Evolutionary conservation across 2,797 vertebrate species (phyloP), one percentile per base, ranked within the genome.

Genomic region (Nyctalus aviator): DNA sequence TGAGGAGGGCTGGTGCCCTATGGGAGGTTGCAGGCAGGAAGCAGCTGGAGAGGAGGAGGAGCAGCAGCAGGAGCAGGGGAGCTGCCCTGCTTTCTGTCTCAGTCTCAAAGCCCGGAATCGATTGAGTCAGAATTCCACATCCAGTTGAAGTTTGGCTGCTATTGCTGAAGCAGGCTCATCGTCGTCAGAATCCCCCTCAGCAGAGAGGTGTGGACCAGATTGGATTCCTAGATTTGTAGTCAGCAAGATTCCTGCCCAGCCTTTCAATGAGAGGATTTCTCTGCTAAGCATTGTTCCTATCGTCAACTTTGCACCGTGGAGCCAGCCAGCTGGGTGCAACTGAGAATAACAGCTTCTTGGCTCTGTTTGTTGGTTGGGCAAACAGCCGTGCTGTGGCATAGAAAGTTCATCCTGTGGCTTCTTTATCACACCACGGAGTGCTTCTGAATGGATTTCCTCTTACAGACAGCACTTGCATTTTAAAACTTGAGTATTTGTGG

Each of bases 41-140:
- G 98, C 98, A 98, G 98, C 98, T 97, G 98, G 98, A 97, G 98
- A 98, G 97, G 97, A 97, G 97, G 97, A 97, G 97, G 95, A 98
- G 98, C 98, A 98, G 98, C 96, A 97, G 93, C 98, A 96, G 96
- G 94, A 97, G 96, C 97, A 88, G 84, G 81, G 82, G 81, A 97
- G 96, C 98, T 97, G 97, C 96, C 98, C 97, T 97, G 98, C 98
- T 98, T 98, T 98, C 97, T 96, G 44, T 92, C 98, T 97, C 96
- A 92, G 96, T 96, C 97, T 98, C 93, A 89, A 96, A 97, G 97
- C 96, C 93, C 41, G 68, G 96, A 97, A 98, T 97, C 85, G 94
- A 97, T 94, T 97, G 97, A 98, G 97, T 98, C 97, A 97, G 97
- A 97, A 98, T 97, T 97, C 95, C 97, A 96, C 96, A 96, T 96